Evolutionary conservation across 2,113 vertebrate genomes (phyloP).

Genomic region (Anguilla japonica): DNA sequence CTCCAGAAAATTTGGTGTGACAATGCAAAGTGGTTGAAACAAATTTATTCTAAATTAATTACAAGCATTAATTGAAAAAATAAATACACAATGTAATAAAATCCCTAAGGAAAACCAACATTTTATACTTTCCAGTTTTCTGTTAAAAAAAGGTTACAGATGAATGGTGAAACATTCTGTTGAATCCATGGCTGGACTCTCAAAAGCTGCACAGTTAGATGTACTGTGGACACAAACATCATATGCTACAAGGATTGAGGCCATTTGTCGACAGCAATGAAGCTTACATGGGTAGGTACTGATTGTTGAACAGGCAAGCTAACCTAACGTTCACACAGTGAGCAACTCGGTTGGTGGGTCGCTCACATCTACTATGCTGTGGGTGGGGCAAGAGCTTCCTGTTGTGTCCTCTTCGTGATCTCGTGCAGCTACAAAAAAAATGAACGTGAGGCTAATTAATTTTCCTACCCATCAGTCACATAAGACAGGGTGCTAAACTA

Average conservation of each 20-base stretch:
- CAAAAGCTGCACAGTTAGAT: neutral
- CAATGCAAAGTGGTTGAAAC: neutral
- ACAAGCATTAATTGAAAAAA: slow-evolving; percentile 11
- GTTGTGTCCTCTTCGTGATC: too few relatives aligned
- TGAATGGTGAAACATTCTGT: neutral
- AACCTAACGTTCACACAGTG: too few relatives aligned
- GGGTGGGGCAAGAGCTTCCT: too few relatives aligned
- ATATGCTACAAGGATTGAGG: neutral
- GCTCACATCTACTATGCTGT: too few relatives aligned
- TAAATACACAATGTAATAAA: slow-evolving; percentile 9
- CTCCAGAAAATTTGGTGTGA: neutral
- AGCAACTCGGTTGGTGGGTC: too few relatives aligned
- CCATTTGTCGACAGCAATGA: neutral
- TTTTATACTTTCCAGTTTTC: neutral
- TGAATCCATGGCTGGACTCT: neutral
- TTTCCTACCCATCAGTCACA: too few relatives aligned
- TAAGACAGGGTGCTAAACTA: too few relatives aligned
- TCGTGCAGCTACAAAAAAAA: too few relatives aligned
- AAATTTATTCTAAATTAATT: slow-evolving; percentile 17
- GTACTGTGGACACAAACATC: neutral
- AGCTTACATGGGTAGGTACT: neutral
- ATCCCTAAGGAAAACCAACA: neutral
- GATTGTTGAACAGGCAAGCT: neutral
- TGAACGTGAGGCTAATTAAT: too few relatives aligned
- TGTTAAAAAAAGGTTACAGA: neutral